phyloP scores from a whole-genome alignment of 2,888 invertebrate species.

The Osedax frankpressi region DNA sequence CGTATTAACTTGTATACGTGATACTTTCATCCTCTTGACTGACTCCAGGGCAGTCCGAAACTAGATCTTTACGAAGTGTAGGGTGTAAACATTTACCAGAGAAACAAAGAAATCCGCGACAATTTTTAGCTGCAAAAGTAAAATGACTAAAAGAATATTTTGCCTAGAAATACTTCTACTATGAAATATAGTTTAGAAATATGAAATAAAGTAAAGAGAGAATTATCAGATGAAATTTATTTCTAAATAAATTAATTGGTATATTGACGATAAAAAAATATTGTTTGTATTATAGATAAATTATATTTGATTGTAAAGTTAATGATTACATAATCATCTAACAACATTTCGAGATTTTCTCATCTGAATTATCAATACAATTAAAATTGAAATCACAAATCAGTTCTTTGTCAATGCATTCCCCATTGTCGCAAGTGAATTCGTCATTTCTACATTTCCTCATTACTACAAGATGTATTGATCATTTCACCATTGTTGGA shows the following conservation, averaged over 20 bases:
- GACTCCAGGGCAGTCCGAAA: constrained; percentile 27
- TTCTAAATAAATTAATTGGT: too few species aligned
- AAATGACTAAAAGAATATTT: too few species aligned
- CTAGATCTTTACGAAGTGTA: constrained; percentile 18
- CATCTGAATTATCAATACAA: not conserved
- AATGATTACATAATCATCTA: too few species aligned
- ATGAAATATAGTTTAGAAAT: too few species aligned
- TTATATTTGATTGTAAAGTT: too few species aligned
- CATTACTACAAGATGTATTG: not conserved
- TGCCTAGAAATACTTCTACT: too few species aligned
- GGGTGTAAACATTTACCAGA: constrained; percentile 25
- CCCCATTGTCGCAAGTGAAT: not conserved
- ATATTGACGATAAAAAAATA: too few species aligned
- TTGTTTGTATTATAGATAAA: too few species aligned
- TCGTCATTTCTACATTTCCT: not conserved
- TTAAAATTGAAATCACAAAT: not conserved
- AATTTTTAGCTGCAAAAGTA: constrained; percentile 23
- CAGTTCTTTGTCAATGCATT: not conserved
- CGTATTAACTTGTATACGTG: too few species aligned
- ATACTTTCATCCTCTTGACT: constrained; percentile 25
- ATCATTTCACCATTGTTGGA: too few species aligned
- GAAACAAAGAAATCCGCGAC: constrained; percentile 26
- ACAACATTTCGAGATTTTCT: not conserved
- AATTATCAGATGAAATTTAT: too few species aligned
- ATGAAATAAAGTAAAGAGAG: too few species aligned